These are phyloP conservation scores for Pteruthius melanotis DNA, from an alignment of 2,113 vertebrate genomes.

Conservation along the genomic window DNA sequence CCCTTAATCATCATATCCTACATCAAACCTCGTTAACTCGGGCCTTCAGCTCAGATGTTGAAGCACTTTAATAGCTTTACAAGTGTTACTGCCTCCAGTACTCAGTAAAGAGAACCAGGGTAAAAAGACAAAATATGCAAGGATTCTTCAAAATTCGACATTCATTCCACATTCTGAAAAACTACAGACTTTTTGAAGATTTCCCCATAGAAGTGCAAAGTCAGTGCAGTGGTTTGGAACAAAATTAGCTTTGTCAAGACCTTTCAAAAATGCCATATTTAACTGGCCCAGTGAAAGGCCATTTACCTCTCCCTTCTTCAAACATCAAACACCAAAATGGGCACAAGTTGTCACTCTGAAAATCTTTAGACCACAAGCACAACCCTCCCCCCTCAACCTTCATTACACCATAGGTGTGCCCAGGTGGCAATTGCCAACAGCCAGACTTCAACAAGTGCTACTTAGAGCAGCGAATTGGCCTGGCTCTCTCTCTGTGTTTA, in stretches of 20 bases:
- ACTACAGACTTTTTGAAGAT: not conserved
- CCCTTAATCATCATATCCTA: not conserved
- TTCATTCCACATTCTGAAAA: not conserved
- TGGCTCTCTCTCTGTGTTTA: not conserved
- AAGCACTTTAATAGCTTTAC: not conserved
- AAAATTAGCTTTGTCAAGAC: not conserved
- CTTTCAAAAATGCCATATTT: not conserved
- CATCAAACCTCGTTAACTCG: fast-evolving
- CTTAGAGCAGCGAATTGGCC: not conserved
- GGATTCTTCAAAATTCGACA: not conserved
- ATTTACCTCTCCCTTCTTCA: not conserved
- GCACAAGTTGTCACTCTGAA: not conserved
- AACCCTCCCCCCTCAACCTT: not conserved
- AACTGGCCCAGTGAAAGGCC: not conserved
- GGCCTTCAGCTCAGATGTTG: not conserved
- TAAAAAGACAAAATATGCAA: not conserved
- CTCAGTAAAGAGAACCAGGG: not conserved
- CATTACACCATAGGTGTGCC: not conserved
- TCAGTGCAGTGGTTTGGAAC: not conserved
- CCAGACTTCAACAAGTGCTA: not conserved
- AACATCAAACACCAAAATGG: not conserved
- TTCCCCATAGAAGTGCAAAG: not conserved
- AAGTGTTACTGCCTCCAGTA: not conserved
- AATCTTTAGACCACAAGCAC: not conserved
- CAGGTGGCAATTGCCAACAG: not conserved